Evolutionary conservation across 2,113 vertebrate genomes (phyloP).

Genomic region (Triplophysa siluroides): DNA sequence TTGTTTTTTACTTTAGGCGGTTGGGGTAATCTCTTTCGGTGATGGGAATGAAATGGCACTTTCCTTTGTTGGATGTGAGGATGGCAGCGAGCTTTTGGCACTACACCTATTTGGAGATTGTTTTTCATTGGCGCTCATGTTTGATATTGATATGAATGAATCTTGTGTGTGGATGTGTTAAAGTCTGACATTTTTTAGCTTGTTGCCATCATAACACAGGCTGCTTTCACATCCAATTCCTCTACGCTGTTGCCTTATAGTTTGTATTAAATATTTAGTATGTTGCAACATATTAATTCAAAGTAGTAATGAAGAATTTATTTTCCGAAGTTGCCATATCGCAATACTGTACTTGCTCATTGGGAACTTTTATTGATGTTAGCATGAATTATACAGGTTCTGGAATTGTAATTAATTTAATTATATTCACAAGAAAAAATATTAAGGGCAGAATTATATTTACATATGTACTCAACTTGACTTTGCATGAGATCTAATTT

Average conservation of each 20-base stretch:
- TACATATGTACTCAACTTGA: too few species aligned
- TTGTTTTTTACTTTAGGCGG: background rate
- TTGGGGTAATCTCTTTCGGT: background rate
- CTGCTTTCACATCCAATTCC: conserved; percentile 32
- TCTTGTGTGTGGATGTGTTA: conserved; percentile 7
- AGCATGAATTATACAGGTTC: too few species aligned
- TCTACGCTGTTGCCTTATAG: background rate
- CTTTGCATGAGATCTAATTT: too few species aligned
- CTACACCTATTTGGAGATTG: conserved; percentile 34
- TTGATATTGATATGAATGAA: conserved; percentile 52
- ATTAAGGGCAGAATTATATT: too few species aligned
- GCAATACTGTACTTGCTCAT: too few species aligned
- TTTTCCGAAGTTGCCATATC: too few species aligned
- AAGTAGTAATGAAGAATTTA: too few species aligned
- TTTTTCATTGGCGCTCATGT: conserved; percentile 39
- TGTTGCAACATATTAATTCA: background rate
- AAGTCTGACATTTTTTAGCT: conserved; percentile 27
- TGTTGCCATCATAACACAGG: conserved; percentile 26
- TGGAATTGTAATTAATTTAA: too few species aligned
- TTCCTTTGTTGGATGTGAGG: background rate
- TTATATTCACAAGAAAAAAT: too few species aligned
- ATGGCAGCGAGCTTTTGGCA: background rate
- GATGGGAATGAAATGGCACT: background rate
- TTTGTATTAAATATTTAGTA: too few species aligned
- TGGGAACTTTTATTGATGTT: too few species aligned